Evolutionary conservation across 2,113 vertebrate genomes (phyloP).

Genomic region (Picathartes gymnocephalus): DNA sequence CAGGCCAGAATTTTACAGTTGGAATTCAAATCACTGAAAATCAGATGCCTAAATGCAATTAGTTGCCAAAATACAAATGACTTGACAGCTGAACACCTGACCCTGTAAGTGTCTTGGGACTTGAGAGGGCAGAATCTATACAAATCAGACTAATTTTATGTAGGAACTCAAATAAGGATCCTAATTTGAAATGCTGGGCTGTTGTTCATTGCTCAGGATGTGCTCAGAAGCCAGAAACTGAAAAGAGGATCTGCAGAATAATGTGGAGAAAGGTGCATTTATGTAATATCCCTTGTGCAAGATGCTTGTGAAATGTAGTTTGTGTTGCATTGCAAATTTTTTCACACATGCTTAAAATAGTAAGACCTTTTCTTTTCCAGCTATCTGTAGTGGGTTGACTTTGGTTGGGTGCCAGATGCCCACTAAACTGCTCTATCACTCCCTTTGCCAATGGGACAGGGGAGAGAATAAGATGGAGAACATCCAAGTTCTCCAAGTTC

Average conservation of each 20-base stretch:
- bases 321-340: background rate
- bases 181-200: background rate
- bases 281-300: background rate
- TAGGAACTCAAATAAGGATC: background rate
- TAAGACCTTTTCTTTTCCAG: background rate
- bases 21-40: background rate
- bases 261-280: slow-evolving; percentile 19
- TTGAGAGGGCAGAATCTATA: background rate
- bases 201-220: background rate
- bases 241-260: slow-evolving; percentile 21
- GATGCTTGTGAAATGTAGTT: background rate
- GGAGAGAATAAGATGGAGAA: background rate
- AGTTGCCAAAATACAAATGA: background rate
- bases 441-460: background rate
- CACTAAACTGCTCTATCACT: rapidly evolving
- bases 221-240: background rate
- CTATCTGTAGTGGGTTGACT: background rate
- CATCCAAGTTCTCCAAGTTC: too few relatives aligned
- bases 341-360: background rate
- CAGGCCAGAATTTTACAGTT: background rate
- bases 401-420: background rate
- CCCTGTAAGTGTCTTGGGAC: background rate
- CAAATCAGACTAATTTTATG: background rate
- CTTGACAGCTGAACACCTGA: background rate
- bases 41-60: background rate